These are phyloP conservation scores for Hypomecis atomaria DNA, from an alignment of 2,888 invertebrate genomes.

Conservation along the genomic window DNA sequence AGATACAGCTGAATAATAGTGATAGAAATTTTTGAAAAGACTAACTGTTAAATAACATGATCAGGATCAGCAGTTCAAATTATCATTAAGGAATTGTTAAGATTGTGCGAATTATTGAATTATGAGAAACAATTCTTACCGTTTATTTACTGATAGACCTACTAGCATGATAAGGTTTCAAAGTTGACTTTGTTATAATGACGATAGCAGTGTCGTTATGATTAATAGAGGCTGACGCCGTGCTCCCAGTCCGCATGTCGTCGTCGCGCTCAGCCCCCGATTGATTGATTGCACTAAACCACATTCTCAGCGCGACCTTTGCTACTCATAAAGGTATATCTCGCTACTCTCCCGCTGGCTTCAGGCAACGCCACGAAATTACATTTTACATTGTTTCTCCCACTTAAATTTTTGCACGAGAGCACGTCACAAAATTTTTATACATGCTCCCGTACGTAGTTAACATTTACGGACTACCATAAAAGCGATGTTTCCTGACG, in stretches of 20 bases:
- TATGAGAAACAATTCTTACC: too few relatives aligned
- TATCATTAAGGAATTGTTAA: too few relatives aligned
- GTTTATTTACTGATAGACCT: background rate
- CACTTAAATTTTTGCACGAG: conserved; percentile 49
- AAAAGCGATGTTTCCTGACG: conserved; percentile 58
- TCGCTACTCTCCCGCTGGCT: conserved; percentile 48
- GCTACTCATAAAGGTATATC: conserved; percentile 56
- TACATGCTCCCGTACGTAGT: conserved; percentile 53
- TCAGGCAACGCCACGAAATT: conserved; percentile 57
- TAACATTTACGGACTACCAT: conserved; percentile 60
- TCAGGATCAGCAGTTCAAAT: too few relatives aligned
- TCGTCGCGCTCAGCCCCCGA: conserved; percentile 49
- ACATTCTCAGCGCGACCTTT: conserved; percentile 43
- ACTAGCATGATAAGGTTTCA: conserved; percentile 2
- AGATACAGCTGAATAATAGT: too few relatives aligned
- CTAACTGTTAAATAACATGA: too few relatives aligned
- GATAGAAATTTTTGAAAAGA: too few relatives aligned
- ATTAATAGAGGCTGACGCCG: conserved; percentile 48
- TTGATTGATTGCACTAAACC: conserved; percentile 62
- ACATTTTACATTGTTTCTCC: conserved; percentile 65
- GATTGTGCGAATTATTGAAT: too few relatives aligned
- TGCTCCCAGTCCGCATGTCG: conserved; percentile 43
- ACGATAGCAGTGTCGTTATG: conserved; percentile 20
- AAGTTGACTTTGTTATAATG: background rate
- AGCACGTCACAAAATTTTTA: conserved; percentile 60